Evolutionary conservation across 2,113 vertebrate species (phyloP).

Genomic region (Lepus americanus): DNA sequence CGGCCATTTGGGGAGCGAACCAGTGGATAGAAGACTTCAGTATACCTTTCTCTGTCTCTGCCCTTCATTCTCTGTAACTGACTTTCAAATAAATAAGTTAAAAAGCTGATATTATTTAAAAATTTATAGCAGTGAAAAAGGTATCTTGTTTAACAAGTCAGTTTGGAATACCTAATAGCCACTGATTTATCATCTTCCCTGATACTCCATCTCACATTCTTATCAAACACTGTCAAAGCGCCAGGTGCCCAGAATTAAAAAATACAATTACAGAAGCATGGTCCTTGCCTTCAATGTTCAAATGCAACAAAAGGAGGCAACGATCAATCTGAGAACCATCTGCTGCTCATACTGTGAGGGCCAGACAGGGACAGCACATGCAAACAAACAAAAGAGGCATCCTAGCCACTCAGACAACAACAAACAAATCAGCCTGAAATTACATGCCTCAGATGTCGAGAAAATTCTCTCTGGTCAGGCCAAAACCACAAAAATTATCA

Average conservation of each 20-base stretch:
- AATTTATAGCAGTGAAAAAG: not conserved
- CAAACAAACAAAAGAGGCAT: conserved; percentile 49
- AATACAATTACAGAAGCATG: not conserved
- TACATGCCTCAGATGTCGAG: conserved; percentile 26
- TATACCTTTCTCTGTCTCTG: no score
- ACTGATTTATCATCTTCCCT: not conserved
- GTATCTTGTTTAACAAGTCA: not conserved
- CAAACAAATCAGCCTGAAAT: conserved; percentile 43
- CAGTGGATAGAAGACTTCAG: no score
- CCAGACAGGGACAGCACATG: conserved; percentile 7
- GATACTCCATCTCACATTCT: conserved; percentile 5
- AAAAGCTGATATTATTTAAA: not conserved
- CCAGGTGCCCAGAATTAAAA: conserved; percentile 42
- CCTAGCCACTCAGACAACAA: conserved; percentile 38
- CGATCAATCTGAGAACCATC: conserved; percentile 12
- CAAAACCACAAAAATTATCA: conserved; percentile 50
- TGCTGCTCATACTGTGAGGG: not conserved
- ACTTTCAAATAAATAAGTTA: no score
- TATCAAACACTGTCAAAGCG: not conserved
- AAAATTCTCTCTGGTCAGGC: conserved; percentile 44
- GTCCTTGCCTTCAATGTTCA: not conserved
- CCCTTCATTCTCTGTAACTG: no score
- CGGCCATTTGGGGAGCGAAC: no score
- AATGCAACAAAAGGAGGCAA: conserved; percentile 21
- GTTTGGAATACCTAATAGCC: conserved; percentile 1